Conservation (phyloP, 1,140 invertebrate species). For the Heliconius congener region DNA sequence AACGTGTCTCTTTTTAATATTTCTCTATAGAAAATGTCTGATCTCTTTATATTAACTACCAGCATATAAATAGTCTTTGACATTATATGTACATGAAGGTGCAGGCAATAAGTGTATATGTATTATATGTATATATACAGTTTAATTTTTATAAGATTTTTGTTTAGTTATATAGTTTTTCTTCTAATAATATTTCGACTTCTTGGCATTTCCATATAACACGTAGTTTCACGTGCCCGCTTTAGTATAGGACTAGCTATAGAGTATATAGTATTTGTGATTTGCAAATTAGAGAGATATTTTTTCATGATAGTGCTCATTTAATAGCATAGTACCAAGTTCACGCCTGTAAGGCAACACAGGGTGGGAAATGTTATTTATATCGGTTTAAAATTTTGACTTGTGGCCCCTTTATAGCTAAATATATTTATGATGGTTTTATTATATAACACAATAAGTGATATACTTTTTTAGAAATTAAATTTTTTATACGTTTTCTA, state of each 20-base stretch:
- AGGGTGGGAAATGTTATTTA: constrained; percentile 25
- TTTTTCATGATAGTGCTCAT: constrained; percentile 66
- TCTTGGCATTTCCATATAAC: constrained; percentile 8
- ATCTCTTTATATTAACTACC: background rate
- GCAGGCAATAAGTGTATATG: background rate
- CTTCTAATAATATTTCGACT: background rate
- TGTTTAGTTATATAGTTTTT: background rate
- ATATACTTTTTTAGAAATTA: background rate
- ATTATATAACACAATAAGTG: background rate
- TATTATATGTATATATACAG: background rate
- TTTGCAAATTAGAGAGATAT: constrained; percentile 74
- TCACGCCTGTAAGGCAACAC: constrained; percentile 36
- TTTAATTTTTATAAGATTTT: background rate
- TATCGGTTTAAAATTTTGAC: background rate
- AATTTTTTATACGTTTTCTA: too few relatives aligned
- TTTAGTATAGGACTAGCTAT: constrained; percentile 65
- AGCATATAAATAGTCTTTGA: too few relatives aligned
- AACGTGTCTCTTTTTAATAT: background rate
- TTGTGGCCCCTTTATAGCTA: background rate
- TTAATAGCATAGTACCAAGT: constrained; percentile 39
- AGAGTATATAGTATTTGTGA: constrained; percentile 55
- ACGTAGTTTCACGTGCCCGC: constrained; percentile 56
- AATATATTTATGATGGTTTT: too few relatives aligned
- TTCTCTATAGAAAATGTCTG: background rate
- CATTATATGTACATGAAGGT: background rate